A percentile compares a stretch with the other conserved stretches of the same genome.
Evolutionary conservation across 2,888 invertebrate species (phyloP).

Genomic region (Ptilodon capucinus): DNA sequence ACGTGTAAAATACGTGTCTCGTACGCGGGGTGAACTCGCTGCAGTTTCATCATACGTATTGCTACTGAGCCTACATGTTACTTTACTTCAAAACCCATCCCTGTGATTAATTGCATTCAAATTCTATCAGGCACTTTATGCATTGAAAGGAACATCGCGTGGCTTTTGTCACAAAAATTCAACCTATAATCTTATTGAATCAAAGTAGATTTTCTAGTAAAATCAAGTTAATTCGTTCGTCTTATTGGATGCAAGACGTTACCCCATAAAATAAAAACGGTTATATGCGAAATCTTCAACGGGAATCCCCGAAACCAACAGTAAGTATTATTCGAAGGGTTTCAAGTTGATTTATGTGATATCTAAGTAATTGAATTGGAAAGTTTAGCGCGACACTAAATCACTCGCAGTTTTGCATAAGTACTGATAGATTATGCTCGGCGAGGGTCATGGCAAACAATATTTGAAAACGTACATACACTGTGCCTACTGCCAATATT

Average conservation of each 20-base stretch:
- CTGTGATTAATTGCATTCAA: not conserved
- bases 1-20: not conserved
- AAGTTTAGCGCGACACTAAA: conserved; percentile 37
- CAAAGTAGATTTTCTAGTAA: too few relatives aligned
- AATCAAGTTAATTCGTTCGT: too few relatives aligned
- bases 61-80: not conserved
- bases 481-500: too few relatives aligned
- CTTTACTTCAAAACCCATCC: not conserved
- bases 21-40: not conserved
- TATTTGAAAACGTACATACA: not conserved
- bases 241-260: too few relatives aligned
- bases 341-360: conserved; percentile 61
- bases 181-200: too few relatives aligned
- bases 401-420: conserved; percentile 21
- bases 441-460: not conserved
- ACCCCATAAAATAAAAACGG: not conserved
- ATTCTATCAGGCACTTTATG: not conserved
- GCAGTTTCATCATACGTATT: not conserved
- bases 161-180: too few relatives aligned
- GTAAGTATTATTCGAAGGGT: conserved; percentile 38
- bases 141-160: too few relatives aligned
- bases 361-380: conserved; percentile 61
- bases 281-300: not conserved
- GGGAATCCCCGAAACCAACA: conserved; percentile 10
- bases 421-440: conserved; percentile 21